Percentiles rank a stretch among this genome's conserved stretches.
Evolutionary conservation across 2,797 vertebrate genomes (phyloP).

Genomic region (Oreonectes daqikongensis): DNA sequence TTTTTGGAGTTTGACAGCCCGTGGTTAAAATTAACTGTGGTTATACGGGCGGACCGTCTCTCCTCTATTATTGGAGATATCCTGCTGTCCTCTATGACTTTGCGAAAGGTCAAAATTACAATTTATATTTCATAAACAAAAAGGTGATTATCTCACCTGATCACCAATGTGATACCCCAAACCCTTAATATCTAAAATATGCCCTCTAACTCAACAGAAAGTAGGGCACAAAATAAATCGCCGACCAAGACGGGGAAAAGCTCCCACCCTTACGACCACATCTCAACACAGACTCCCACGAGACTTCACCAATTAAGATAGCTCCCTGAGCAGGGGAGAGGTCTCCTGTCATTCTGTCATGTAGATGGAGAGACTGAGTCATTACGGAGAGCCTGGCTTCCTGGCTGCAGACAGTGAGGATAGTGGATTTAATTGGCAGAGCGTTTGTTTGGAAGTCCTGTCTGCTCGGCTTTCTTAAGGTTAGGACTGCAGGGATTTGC

Average conservation of each 20-base stretch:
- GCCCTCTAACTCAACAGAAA: constrained; percentile 48
- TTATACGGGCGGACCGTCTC: not conserved
- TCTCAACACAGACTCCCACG: constrained; percentile 52
- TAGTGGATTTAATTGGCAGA: constrained; percentile 61
- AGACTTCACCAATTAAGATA: constrained; percentile 63
- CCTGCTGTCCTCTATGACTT: constrained; percentile 6
- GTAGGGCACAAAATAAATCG: constrained; percentile 58
- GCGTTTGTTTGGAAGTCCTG: constrained; percentile 59
- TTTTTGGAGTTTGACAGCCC: not conserved
- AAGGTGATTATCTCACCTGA: constrained; percentile 32
- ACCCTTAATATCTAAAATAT: constrained; percentile 34
- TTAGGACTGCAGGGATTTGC: constrained; percentile 62
- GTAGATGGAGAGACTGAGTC: constrained; percentile 63
- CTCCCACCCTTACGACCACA: constrained; percentile 46
- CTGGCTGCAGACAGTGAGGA: constrained; percentile 56
- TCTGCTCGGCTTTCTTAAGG: constrained; percentile 59
- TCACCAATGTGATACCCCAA: constrained; percentile 32
- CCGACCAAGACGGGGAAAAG: constrained; percentile 49
- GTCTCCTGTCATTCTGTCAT: constrained; percentile 62
- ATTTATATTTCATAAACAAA: constrained; percentile 18
- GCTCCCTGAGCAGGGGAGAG: constrained; percentile 68
- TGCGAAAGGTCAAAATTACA: not conserved
- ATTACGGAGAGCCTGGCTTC: constrained; percentile 54
- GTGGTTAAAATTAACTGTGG: not conserved
- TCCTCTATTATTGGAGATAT: constrained; percentile 2